Evolutionary conservation across 1,140 invertebrate genomes (phyloP).

Genomic region (Drosophila micromelanica): DNA sequence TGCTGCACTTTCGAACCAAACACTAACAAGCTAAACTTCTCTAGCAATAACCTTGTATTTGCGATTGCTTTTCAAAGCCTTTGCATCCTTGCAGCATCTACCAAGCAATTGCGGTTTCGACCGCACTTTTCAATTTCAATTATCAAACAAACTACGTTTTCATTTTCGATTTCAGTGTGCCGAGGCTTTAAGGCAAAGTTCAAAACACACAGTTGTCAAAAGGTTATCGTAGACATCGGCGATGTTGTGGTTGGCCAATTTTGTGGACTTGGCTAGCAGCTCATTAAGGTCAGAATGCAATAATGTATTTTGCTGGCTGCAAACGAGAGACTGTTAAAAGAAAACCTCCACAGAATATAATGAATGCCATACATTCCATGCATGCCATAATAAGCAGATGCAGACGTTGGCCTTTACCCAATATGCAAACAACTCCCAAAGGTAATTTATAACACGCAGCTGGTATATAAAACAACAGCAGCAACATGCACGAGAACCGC

Average conservation of each 20-base stretch:
- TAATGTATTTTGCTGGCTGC: slow-evolving; percentile 53
- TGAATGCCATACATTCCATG: slow-evolving; percentile 47
- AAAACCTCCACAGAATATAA: slow-evolving; percentile 33
- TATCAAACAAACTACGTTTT: slow-evolving; percentile 52
- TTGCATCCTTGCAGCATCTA: slow-evolving; percentile 3
- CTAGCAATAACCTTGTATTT: slow-evolving; percentile 71
- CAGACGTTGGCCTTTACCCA: slow-evolving; percentile 46
- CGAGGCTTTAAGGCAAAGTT: slow-evolving; percentile 46
- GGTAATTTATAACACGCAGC: slow-evolving; percentile 70
- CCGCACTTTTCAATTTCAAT: slow-evolving; percentile 68
- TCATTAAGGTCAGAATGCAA: slow-evolving; percentile 64
- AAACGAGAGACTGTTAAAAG: slow-evolving; percentile 60
- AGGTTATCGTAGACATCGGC: neutral
- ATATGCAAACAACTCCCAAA: slow-evolving; percentile 68
- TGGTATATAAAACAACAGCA: slow-evolving; percentile 39
- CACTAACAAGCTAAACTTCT: slow-evolving; percentile 73
- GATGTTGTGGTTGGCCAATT: slow-evolving; percentile 41
- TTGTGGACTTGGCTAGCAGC: slow-evolving; percentile 41
- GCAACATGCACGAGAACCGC: neutral
- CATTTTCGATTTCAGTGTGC: slow-evolving; percentile 67
- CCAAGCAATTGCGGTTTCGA: neutral
- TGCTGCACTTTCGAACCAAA: slow-evolving; percentile 56
- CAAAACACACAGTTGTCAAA: slow-evolving; percentile 12
- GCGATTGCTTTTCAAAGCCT: slow-evolving; percentile 53
- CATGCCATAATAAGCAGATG: slow-evolving; percentile 10